These are phyloP conservation scores for Tetramorium parvispinum DNA, from an alignment of 1,140 invertebrate species.

Conservation along the genomic window DNA sequence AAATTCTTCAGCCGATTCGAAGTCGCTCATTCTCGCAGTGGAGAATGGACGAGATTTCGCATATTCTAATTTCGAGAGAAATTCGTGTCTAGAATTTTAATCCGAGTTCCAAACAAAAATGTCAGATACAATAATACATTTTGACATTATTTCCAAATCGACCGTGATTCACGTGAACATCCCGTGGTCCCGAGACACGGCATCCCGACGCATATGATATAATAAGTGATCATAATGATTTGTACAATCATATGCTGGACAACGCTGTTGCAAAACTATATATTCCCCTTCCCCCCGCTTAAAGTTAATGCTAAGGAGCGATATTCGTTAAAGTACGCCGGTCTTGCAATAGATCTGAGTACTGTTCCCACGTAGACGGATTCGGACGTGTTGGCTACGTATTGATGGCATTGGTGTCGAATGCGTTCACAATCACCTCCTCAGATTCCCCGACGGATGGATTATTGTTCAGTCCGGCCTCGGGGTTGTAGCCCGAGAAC, in stretches of 20 bases:
- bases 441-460: constrained; percentile 49
- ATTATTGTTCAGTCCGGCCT: constrained; percentile 73
- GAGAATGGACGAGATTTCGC: neutral
- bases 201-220: neutral
- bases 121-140: neutral
- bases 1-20: neutral
- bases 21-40: neutral
- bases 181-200: neutral
- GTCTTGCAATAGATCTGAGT: constrained; percentile 26
- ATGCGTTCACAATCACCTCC: constrained; percentile 69
- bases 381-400: constrained; percentile 72
- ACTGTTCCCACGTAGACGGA: neutral
- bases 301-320: constrained; percentile 61
- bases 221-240: constrained; percentile 43
- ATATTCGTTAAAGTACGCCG: constrained; percentile 29
- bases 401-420: constrained; percentile 73
- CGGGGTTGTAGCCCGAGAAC: constrained; percentile 78
- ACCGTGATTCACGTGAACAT: neutral
- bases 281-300: constrained; percentile 36
- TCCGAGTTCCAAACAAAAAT: neutral
- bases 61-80: neutral
- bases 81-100: neutral
- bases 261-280: constrained; percentile 65
- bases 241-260: constrained; percentile 49
- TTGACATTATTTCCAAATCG: neutral